A percentile compares a stretch with the other conserved stretches of the same genome.
phyloP scores from a whole-genome alignment of 2,888 invertebrate genomes.

The Diaprepes abbreviatus region DNA sequence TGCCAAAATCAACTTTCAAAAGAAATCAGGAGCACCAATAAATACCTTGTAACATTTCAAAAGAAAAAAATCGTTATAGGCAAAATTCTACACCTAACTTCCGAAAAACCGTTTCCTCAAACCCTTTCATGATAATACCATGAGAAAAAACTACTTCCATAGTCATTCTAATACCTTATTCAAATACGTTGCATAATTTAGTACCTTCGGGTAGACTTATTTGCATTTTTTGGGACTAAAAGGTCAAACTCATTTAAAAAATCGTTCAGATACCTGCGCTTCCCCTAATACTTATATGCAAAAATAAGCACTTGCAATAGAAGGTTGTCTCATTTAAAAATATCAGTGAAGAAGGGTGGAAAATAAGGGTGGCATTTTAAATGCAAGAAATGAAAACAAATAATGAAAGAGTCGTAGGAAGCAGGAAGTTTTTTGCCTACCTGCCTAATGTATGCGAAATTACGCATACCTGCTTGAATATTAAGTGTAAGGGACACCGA shows the following conservation, averaged over 20 bases:
- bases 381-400: constrained; percentile 50
- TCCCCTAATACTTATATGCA: constrained; percentile 50
- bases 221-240: constrained; percentile 65
- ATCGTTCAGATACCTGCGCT: constrained; percentile 60
- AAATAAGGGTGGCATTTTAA: constrained; percentile 23
- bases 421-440: constrained; percentile 65
- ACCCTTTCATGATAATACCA: constrained; percentile 51
- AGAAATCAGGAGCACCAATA: constrained; percentile 2
- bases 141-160: constrained; percentile 62
- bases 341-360: constrained; percentile 42
- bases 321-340: constrained; percentile 49
- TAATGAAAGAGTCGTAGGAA: constrained; percentile 58
- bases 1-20: constrained; percentile 25
- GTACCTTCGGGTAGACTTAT: constrained; percentile 62
- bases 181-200: constrained; percentile 67
- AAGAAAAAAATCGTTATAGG: constrained; percentile 52
- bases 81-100: constrained; percentile 49
- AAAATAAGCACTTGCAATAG: constrained; percentile 55
- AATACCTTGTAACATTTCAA: constrained; percentile 28
- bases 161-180: constrained; percentile 61
- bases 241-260: constrained; percentile 65
- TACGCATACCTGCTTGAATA: constrained; percentile 69
- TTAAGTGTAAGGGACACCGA: constrained; percentile 69
- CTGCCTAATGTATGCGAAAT: constrained; percentile 69
- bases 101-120: constrained; percentile 54